These are phyloP conservation scores for Papilio polytes DNA, from an alignment of 1,140 invertebrate species.

Conservation along the genomic window DNA sequence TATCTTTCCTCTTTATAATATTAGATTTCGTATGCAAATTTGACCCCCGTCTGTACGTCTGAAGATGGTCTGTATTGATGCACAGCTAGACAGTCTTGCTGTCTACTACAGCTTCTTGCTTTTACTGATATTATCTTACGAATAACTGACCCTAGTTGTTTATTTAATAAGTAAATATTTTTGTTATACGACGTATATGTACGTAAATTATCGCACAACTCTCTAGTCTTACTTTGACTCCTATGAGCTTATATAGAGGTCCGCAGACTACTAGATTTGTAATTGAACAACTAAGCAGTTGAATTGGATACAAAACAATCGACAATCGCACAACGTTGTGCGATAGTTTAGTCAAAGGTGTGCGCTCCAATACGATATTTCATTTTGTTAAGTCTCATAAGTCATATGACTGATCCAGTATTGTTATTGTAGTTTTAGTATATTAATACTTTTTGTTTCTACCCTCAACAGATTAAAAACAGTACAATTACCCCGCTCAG, in stretches of 20 bases:
- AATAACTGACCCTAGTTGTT: background rate
- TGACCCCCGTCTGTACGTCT: background rate
- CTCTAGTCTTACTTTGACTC: too few species aligned
- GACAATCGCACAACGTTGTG: too few species aligned
- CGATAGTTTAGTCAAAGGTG: too few species aligned
- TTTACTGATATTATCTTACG: conserved; percentile 3
- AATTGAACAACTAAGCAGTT: too few species aligned
- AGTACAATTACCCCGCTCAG: conserved; percentile 21
- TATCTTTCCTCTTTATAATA: background rate
- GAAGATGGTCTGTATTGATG: background rate
- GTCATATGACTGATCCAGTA: background rate
- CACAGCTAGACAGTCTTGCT: background rate
- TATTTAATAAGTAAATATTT: too few species aligned
- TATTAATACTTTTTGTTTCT: background rate
- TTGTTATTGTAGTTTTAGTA: background rate
- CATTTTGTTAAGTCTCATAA: too few species aligned
- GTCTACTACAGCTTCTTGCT: background rate
- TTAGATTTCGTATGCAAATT: background rate
- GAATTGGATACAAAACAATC: too few species aligned
- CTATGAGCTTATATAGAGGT: too few species aligned
- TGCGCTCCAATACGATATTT: too few species aligned
- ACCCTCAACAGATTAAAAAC: conserved; percentile 22
- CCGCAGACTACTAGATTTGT: too few species aligned
- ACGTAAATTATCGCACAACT: too few species aligned
- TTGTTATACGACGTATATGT: too few species aligned